These are phyloP conservation scores for Papilio glaucus DNA, from an alignment of 1,140 invertebrate species.

Conservation along the genomic window DNA sequence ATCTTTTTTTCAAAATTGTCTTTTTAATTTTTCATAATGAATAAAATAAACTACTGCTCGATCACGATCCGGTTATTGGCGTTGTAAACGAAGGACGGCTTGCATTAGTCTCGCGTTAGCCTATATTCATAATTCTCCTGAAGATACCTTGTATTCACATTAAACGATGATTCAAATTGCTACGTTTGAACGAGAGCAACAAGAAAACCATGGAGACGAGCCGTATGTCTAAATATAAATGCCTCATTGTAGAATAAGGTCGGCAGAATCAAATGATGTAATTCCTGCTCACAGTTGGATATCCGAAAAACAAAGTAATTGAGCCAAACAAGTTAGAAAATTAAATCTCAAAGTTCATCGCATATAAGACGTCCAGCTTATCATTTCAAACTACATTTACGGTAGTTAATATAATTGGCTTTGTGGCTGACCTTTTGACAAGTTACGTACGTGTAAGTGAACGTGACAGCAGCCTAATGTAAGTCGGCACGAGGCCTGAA, in stretches of 20 bases:
- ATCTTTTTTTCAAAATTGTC: background rate
- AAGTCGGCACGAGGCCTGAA: background rate
- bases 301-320: too few species aligned
- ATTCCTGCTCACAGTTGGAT: too few species aligned
- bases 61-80: too few species aligned
- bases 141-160: too few species aligned
- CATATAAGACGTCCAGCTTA: background rate
- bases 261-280: too few species aligned
- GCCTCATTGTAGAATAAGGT: too few species aligned
- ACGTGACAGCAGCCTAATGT: constrained; percentile 7
- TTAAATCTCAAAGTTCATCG: background rate
- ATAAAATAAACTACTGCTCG: background rate
- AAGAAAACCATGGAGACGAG: too few species aligned
- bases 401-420: constrained; percentile 4
- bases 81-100: too few species aligned
- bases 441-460: background rate
- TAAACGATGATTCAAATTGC: too few species aligned
- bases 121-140: background rate
- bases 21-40: background rate
- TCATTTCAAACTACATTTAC: background rate
- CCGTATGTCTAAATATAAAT: too few species aligned
- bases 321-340: background rate
- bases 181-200: too few species aligned
- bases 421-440: background rate
- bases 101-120: background rate